phyloP scores from a whole-genome alignment of 2,797 vertebrate species.

The Lagodon rhomboides region DNA sequence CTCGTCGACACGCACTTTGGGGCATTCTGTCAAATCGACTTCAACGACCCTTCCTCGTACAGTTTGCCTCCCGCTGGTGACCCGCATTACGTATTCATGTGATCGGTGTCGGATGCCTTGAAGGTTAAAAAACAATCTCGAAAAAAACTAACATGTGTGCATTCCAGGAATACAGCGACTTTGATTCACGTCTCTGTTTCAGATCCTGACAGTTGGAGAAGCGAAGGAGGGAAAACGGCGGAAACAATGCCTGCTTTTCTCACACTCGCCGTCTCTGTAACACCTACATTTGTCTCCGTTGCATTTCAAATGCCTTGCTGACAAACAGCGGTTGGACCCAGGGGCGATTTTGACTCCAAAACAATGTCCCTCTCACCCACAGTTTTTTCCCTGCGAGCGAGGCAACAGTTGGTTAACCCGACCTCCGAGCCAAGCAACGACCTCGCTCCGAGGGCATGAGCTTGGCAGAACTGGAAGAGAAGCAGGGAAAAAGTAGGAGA shows the following conservation, averaged over 20 bases:
- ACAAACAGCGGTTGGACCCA: slow-evolving; percentile 24
- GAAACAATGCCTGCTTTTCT: slow-evolving; percentile 40
- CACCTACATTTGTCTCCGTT: slow-evolving; percentile 51
- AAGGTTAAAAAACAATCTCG: not conserved
- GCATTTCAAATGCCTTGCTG: slow-evolving; percentile 28
- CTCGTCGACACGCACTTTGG: slow-evolving; percentile 38
- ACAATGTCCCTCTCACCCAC: slow-evolving; percentile 60
- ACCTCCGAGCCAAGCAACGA: slow-evolving; percentile 9
- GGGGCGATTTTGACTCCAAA: slow-evolving; percentile 44
- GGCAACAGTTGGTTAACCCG: slow-evolving; percentile 40
- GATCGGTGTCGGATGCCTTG: not conserved
- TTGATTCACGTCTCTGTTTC: not conserved
- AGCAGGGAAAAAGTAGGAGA: not conserved
- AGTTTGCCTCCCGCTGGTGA: slow-evolving; percentile 20
- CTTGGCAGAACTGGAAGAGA: not conserved
- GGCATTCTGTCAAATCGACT: slow-evolving; percentile 35
- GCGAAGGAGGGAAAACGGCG: not conserved
- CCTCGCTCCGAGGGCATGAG: slow-evolving; percentile 29
- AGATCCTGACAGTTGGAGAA: slow-evolving; percentile 6
- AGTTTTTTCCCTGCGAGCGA: slow-evolving; percentile 1
- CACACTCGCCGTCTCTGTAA: slow-evolving; percentile 19
- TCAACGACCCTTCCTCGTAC: slow-evolving; percentile 3
- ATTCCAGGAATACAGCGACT: not conserved
- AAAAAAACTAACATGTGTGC: not conserved
- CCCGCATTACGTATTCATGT: not conserved